Conservation (phyloP, 2,797 vertebrate species). For the Parauchenoglanis ngamensis region DNA sequence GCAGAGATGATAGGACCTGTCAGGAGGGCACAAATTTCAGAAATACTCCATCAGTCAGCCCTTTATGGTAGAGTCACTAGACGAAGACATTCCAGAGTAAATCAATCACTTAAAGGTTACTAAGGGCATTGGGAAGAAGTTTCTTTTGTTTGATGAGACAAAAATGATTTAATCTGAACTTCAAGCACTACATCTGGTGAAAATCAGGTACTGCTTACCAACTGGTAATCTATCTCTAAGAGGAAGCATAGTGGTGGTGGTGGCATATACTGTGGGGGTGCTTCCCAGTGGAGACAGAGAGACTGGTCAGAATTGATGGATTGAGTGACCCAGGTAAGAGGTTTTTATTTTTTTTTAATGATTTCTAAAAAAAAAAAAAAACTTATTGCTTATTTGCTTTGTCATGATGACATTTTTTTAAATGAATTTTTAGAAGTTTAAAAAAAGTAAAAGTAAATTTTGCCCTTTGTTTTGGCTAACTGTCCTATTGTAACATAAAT, state of each 20-base stretch:
- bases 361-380: background rate
- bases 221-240: background rate
- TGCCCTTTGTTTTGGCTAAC: background rate
- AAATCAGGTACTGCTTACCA: background rate
- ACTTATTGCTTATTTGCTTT: too few species aligned
- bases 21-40: background rate
- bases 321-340: background rate
- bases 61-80: background rate
- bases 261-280: background rate
- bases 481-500: background rate
- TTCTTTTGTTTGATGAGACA: background rate
- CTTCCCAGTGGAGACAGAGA: background rate
- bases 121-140: background rate
- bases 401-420: too few species aligned
- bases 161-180: background rate
- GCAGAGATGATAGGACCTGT: background rate
- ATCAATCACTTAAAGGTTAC: background rate
- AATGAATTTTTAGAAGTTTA: too few species aligned
- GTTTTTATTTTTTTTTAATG: too few species aligned
- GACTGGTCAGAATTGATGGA: background rate
- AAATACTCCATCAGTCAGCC: background rate
- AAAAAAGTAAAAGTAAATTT: background rate
- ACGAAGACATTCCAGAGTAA: background rate
- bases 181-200: too few species aligned
- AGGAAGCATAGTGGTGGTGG: background rate